Base-by-base conservation (phyloP, 2,797 vertebrate species). In the Peromyscus attwateri region DNA sequence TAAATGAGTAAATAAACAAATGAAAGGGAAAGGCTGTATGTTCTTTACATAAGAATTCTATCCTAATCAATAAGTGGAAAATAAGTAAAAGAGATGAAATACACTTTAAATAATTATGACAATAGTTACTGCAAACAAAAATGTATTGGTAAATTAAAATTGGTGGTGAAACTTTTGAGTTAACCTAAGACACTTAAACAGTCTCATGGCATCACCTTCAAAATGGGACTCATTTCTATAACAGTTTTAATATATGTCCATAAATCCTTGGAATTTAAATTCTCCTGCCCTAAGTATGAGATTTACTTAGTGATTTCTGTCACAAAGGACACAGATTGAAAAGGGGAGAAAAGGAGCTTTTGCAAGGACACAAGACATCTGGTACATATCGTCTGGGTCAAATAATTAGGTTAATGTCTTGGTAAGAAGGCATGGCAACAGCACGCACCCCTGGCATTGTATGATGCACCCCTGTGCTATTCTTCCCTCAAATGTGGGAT, bases 151-250 rank as follows among this genome's bases (percentile, higher is more conserved):
- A 27, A 46, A 12, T 34, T 60, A 91, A 77, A 95, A 64, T n/a
- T 43, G 49, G 62, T 13, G 34, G 49, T 29, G 17, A 70, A 76
- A 90, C 55, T 76, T 80, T 80, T 90, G 46, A 87, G 21, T 21
- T 95, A 93, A 89, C 21, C 25, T 37, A 91, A 83, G n/a, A 66
- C 9, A 64, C 83, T 43, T 93, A n/a, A 21, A 80, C 31, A 85
- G 27, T 3, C 31, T 93, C 27, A 49, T 71, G 40, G 4, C 52
- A 85, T 21, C 1, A 79, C 55, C 55, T 91, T 40, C 34, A 70
- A 91, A 88, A 76, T 70, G 62, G 40, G 25, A 87, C 23, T 77
- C 19, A 64, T 64, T 80, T 68, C 21, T 55, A 21, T 31, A 27
- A 43, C 40, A 62, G 8, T 82, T 82, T 83, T 62, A 68, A 92